Base-by-base conservation (phyloP, 2,888 invertebrate genomes). In the Exephanes ischioxanthus region DNA sequence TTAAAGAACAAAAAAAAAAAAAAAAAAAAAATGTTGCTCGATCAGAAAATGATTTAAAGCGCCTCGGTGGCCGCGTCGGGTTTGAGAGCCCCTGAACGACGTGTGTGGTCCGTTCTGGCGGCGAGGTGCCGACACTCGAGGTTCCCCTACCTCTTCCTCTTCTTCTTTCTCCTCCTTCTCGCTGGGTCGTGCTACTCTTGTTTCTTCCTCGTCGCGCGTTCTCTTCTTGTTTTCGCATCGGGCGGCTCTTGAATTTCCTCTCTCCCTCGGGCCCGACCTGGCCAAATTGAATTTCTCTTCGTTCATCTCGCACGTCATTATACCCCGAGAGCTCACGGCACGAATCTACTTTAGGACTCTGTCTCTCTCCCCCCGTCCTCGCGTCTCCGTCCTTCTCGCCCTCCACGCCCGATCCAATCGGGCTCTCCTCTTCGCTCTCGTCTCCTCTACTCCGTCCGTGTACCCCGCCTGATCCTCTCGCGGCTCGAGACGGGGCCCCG, bases 41-140 rank as follows among this genome's bases (percentile, higher is more conserved):
- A 16, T 51, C 11, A 48, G 30, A 48, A 33, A 48, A 67, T 45
- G 30, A n/a, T 22, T 67, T 33, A 45, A 51, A 63, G 51, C 37
- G 53, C 48, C 72, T 79, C 73, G 70, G 67, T 51, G 53, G 73
- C 53, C 30, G 22, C 89, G 89, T 55, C 82, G 79, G 66, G 85
- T 89, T 93, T 94, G 94, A 93, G 93, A 93, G 88, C 91, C 94
- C 87, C 92, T 92, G 87, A 89, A 91, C 94, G 91, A 94, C 93
- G 94, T 94, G 94, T 94, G 94, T 94, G 94, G 94, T 94, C 94
- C 92, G 92, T 88, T 93, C 90, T 93, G 93, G 92, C 93, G 93
- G 94, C 93, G 92, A 94, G 93, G 94, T 94, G 94, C 94, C 94
- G 94, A 94, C 94, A 94, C 94, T 93, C 93, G 92, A 93, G 90